Conservation (phyloP, 2,113 vertebrate species). For the Bujurquina vittata region DNA sequence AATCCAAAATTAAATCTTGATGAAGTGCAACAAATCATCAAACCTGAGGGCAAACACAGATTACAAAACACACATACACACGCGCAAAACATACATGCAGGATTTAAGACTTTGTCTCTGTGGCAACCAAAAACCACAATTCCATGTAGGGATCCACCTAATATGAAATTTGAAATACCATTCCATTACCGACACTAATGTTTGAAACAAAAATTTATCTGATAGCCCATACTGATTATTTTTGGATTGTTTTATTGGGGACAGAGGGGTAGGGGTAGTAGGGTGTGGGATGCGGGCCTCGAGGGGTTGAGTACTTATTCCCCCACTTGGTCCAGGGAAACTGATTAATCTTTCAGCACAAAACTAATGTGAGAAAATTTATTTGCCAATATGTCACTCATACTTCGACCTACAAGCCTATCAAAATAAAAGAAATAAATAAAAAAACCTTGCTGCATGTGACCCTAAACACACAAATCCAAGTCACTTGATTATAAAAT, state of each 20-base stretch:
- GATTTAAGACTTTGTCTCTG: background rate
- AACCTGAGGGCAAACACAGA: conserved; percentile 32
- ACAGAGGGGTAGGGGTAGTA: background rate
- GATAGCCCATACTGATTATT: background rate
- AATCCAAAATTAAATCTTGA: conserved; percentile 58
- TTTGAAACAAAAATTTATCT: background rate
- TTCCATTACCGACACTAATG: background rate
- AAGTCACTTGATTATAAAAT: too few relatives aligned
- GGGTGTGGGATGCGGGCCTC: too few relatives aligned
- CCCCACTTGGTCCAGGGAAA: background rate
- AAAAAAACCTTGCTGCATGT: background rate
- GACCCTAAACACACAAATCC: background rate
- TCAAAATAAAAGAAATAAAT: too few relatives aligned
- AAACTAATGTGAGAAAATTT: too few relatives aligned
- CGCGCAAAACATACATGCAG: background rate
- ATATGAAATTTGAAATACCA: background rate
- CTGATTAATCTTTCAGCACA: too few relatives aligned
- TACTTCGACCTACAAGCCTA: too few relatives aligned
- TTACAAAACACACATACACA: background rate
- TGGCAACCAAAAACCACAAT: background rate
- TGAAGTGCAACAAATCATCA: conserved; percentile 40
- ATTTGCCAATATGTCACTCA: too few relatives aligned
- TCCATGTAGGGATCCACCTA: background rate
- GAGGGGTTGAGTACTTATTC: background rate
- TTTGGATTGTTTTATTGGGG: background rate